phyloP scores from a whole-genome alignment of 2,113 vertebrate genomes.

The Dasypus novemcinctus region DNA sequence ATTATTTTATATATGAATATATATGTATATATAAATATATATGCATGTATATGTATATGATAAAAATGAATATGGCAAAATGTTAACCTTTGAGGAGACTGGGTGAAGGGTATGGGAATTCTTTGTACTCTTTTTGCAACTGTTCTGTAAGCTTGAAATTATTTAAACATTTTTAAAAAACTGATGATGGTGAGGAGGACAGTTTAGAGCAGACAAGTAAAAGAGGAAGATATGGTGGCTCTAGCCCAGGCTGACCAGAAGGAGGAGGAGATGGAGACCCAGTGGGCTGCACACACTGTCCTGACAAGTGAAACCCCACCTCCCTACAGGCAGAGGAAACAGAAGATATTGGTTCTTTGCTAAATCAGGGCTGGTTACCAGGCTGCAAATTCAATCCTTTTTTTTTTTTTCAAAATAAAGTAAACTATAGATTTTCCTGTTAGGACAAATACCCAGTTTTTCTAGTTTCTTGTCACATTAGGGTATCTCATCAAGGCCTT shows the following conservation, averaged over 20 bases:
- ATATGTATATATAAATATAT: too few species aligned
- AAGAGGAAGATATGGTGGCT: not conserved
- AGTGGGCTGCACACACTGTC: accelerated
- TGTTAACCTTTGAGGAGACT: not conserved
- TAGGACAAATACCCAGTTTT: not conserved
- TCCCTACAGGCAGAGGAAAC: not conserved
- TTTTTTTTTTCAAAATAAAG: not conserved
- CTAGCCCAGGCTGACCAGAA: not conserved
- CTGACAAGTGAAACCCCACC: not conserved
- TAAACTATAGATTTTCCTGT: not conserved
- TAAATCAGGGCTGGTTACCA: not conserved
- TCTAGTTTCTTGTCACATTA: not conserved
- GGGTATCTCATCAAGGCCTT: not conserved
- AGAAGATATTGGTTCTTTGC: not conserved
- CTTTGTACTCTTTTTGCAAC: not conserved
- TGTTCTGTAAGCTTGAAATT: not conserved
- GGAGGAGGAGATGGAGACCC: not conserved
- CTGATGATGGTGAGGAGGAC: not conserved
- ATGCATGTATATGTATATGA: not conserved
- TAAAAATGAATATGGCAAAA: not conserved
- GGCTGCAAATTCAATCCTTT: not conserved
- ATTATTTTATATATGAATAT: too few species aligned
- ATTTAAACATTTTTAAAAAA: not conserved
- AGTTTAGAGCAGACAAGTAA: not conserved
- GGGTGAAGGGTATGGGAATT: not conserved